Conservation (phyloP, 2,888 invertebrate species). For the Lydus trimaculatus region DNA sequence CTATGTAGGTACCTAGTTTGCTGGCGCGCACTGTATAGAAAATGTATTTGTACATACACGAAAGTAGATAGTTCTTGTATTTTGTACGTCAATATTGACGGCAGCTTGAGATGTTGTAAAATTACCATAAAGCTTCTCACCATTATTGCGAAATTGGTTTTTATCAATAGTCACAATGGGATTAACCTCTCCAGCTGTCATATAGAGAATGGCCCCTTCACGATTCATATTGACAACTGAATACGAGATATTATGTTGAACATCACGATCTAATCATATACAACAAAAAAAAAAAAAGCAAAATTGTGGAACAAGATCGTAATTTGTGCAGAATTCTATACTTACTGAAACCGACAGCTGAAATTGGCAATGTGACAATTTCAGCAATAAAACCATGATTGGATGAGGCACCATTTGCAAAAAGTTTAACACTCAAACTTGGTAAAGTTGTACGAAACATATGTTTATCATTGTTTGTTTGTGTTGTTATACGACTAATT, state of each 20-base stretch:
- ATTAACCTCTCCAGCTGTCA: conserved; percentile 93
- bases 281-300: conserved; percentile 25
- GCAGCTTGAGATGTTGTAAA: conserved; percentile 90
- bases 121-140: conserved; percentile 90
- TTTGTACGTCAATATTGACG: conserved; percentile 88
- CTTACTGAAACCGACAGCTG: conserved; percentile 89
- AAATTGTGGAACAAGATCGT: neutral
- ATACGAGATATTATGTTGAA: conserved; percentile 88
- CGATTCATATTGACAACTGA: conserved; percentile 81
- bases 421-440: conserved; percentile 87
- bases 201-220: conserved; percentile 87
- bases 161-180: conserved; percentile 87
- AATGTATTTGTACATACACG: no score
- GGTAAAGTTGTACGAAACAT: conserved; percentile 79
- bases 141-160: conserved; percentile 87
- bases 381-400: conserved; percentile 97
- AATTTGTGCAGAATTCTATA: conserved; percentile 39
- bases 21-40: no score
- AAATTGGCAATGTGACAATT: conserved; percentile 92
- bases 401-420: conserved; percentile 95
- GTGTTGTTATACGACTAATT: conserved; percentile 76
- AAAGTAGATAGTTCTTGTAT: conserved; percentile 88
- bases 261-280: conserved; percentile 81
- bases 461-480: conserved; percentile 74
- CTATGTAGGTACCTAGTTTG: no score